Base-by-base conservation (phyloP, 2,113 vertebrate species). In the Pipa parva region DNA sequence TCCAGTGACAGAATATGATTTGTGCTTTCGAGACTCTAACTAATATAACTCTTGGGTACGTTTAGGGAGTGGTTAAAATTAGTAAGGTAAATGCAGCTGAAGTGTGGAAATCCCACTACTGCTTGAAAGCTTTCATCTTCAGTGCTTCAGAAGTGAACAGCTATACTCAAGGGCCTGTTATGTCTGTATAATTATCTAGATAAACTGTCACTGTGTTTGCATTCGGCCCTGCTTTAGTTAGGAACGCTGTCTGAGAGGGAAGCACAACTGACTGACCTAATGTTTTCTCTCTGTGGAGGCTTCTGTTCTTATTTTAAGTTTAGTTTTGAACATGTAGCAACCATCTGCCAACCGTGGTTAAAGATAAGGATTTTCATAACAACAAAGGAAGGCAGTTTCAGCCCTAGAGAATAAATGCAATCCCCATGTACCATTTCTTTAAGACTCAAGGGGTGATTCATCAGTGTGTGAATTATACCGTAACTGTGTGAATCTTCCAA, bases 251-350 rank as follows among this genome's bases (percentile, higher is more conserved):
- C 58, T 61, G 31, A 31, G 39, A 61, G 57, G 66, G 58, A 37
- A 50, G 48, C 56, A 54, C 26, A 61, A 58, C 33, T 48, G 33
- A 52, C 58, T 70, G 66, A 70, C 66, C 66, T 70, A 70, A 61
- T 70, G n/a, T 70, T 67, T 59, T 61, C 52, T 54, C 29, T 51
- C n/a, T 42, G 45, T 51, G 55, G 21, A 25, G 27, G 48, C 45
- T 12, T 39, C 45, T 9, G 39, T 59, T 52, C 58, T 11, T 51
- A 51, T 59, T 68, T 29, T 29, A 57, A 46, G 28, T 39, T 45
- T 51, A 50, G 56, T 27, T 51, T 68, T 61, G 49, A 70, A 20
- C 48, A 11, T 22, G 58, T 22, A 69, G 24, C 21, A 57, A 54
- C 66, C 66, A 69, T 69, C 66, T 61, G 58, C 49, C 48, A 5